Evolutionary conservation across 2,888 invertebrate genomes (phyloP).

Genomic region (Cryptosula pallasiana): DNA sequence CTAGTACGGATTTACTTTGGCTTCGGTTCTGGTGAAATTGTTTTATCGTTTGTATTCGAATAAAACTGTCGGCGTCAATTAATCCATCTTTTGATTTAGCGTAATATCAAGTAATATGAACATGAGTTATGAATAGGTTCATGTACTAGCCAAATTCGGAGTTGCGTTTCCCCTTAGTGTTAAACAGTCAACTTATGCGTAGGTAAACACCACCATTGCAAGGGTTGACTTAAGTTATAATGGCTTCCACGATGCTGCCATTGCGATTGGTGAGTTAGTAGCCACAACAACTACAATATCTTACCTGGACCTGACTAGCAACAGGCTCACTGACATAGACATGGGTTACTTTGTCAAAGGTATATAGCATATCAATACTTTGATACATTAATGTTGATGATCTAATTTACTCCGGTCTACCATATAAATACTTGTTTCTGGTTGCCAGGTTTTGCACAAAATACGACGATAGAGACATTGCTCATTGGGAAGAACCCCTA

Average conservation of each 20-base stretch:
- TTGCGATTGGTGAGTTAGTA: neutral
- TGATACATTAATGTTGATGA: neutral
- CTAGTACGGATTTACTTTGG: too few relatives aligned
- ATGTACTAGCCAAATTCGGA: too few relatives aligned
- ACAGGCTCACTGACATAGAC: constrained; percentile 30
- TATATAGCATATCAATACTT: neutral
- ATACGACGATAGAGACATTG: constrained; percentile 4
- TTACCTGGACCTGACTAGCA: constrained; percentile 40
- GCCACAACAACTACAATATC: constrained; percentile 30
- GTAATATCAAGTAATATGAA: too few relatives aligned
- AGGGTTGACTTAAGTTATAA: constrained; percentile 22
- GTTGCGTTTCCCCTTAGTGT: too few relatives aligned
- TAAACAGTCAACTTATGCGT: too few relatives aligned
- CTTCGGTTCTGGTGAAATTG: too few relatives aligned
- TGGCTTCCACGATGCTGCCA: constrained; percentile 22
- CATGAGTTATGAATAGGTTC: too few relatives aligned
- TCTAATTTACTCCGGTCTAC: too few relatives aligned
- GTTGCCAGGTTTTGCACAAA: neutral
- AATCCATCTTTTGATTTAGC: too few relatives aligned
- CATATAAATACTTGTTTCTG: too few relatives aligned
- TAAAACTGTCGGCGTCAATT: too few relatives aligned
- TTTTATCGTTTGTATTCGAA: too few relatives aligned
- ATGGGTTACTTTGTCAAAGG: constrained; percentile 7
- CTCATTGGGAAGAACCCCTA: constrained; percentile 25
- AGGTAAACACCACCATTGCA: constrained; percentile 15